Conservation (phyloP, 2,888 invertebrate species). For the Zaprionus lineosus region DNA sequence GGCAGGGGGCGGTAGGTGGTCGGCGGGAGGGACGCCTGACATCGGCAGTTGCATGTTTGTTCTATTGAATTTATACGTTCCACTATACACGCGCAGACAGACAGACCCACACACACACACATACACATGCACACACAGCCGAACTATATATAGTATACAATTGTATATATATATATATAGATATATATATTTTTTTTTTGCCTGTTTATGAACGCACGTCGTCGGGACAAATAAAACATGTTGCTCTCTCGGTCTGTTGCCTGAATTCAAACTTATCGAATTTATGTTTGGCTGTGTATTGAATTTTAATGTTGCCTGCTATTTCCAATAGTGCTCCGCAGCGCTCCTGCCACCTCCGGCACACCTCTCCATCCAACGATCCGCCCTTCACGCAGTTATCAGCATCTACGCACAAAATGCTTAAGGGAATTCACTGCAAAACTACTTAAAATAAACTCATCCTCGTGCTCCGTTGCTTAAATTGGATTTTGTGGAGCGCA, state of each 20-base stretch:
- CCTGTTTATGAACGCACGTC: constrained; percentile 47
- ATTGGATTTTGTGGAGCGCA: constrained; percentile 61
- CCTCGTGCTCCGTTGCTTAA: constrained; percentile 37
- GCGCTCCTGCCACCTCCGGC: background rate
- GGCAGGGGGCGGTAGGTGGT: constrained; percentile 2
- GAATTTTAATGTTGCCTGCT: constrained; percentile 68
- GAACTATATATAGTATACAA: too few relatives aligned
- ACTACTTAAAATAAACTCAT: constrained; percentile 74
- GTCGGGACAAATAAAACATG: constrained; percentile 70
- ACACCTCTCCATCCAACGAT: background rate
- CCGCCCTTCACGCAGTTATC: constrained; percentile 12
- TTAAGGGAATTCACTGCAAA: constrained; percentile 59
- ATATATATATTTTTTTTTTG: constrained; percentile 2
- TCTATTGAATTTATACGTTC: constrained; percentile 67
- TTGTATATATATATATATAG: too few relatives aligned
- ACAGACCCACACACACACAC: constrained; percentile 17
- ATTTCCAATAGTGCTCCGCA: constrained; percentile 34
- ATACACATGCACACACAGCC: constrained; percentile 8
- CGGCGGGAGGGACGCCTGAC: constrained; percentile 33
- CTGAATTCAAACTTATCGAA: constrained; percentile 72
- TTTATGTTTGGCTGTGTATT: constrained; percentile 73
- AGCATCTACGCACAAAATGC: constrained; percentile 54
- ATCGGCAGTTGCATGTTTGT: constrained; percentile 55
- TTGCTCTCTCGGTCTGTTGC: constrained; percentile 60
- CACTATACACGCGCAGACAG: constrained; percentile 23